These are phyloP conservation scores for Amiota mariae DNA, from an alignment of 2,888 invertebrate genomes.

Conservation along the genomic window DNA sequence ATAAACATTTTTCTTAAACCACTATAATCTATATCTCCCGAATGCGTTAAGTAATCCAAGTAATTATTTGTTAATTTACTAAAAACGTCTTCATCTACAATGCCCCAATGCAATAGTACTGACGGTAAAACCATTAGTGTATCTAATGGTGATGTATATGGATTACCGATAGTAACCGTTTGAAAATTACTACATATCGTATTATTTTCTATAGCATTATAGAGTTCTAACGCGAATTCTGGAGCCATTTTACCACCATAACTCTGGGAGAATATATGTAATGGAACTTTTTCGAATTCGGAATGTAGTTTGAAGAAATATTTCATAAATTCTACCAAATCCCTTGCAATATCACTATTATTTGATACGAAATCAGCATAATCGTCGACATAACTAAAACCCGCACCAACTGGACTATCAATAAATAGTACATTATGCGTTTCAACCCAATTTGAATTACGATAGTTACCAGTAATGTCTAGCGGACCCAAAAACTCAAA, in stretches of 20 bases:
- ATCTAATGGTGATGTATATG: constrained; percentile 92
- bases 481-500: constrained; percentile 87
- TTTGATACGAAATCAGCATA: constrained; percentile 74
- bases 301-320: constrained; percentile 80
- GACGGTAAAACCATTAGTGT: constrained; percentile 88
- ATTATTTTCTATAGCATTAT: constrained; percentile 78
- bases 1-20: too few species aligned
- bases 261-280: constrained; percentile 91
- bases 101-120: constrained; percentile 81
- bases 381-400: constrained; percentile 85
- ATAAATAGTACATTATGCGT: constrained; percentile 87
- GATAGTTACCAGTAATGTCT: constrained; percentile 78
- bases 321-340: constrained; percentile 82
- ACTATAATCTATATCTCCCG: too few species aligned
- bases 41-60: too few species aligned
- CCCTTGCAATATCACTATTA: constrained; percentile 80
- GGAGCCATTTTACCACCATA: constrained; percentile 95
- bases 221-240: constrained; percentile 79
- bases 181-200: constrained; percentile 71
- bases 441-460: constrained; percentile 83
- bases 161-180: constrained; percentile 83
- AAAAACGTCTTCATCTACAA: constrained; percentile 81
- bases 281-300: constrained; percentile 80
- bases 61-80: constrained; percentile 42
- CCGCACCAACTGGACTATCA: constrained; percentile 92